A percentile compares a stretch with the other conserved stretches of the same genome.
phyloP scores from a whole-genome alignment of 2,113 vertebrate species.

The human (Homo sapiens) region GRCh38 chrX:18937001-18937500 shows the following conservation, averaged over 20 bases:
- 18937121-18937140: constrained; percentile 38
- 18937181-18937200: background rate
- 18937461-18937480: background rate
- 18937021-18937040: background rate
- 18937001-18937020: constrained; percentile 30
- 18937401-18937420: background rate
- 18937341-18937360: background rate
- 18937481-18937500: background rate
- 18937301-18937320: background rate
- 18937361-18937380: background rate
- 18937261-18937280: background rate
- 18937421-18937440: background rate
- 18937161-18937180: background rate
- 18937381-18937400: background rate
- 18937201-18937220: background rate
- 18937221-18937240: background rate
- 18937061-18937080: background rate
- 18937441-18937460: background rate
- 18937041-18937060: background rate
- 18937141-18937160: background rate
- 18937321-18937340: background rate
- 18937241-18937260: background rate
- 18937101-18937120: background rate
- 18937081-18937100: background rate
- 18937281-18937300: background rate